Percentiles rank a stretch among this genome's conserved stretches.
Evolutionary conservation across 2,888 invertebrate species (phyloP).

Genomic region (Bruchidius siliquastri): DNA sequence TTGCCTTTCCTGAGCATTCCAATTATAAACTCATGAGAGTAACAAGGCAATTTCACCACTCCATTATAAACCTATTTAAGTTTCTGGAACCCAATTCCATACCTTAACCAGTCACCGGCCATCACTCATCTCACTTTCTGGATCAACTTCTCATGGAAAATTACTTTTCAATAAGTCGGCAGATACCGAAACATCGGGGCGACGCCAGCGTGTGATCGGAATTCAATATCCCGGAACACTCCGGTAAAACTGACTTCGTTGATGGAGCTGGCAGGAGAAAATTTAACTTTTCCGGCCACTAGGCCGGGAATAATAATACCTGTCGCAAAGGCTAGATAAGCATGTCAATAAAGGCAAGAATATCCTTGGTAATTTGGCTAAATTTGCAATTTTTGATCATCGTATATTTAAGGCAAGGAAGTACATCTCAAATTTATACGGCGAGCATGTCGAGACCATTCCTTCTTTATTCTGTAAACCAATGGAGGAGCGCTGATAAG

Average conservation of each 20-base stretch:
- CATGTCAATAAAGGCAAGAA: neutral
- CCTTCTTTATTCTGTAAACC: too few relatives aligned
- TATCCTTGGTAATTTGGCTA: too few relatives aligned
- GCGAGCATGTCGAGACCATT: too few relatives aligned
- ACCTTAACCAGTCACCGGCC: neutral
- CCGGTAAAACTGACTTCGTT: neutral
- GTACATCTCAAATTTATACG: too few relatives aligned
- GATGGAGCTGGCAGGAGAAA: neutral
- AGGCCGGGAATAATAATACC: neutral
- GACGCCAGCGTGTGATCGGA: neutral
- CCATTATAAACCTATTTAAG: neutral
- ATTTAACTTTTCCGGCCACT: neutral
- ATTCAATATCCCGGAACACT: neutral
- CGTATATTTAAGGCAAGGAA: too few relatives aligned
- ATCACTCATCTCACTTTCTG: neutral
- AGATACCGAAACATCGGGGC: neutral
- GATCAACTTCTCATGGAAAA: neutral
- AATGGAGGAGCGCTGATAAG: too few relatives aligned
- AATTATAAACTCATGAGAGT: neutral
- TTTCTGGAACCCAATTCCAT: neutral
- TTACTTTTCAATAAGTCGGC: neutral
- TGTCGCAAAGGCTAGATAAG: neutral
- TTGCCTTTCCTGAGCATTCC: neutral
- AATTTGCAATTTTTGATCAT: too few relatives aligned
- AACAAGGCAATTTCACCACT: neutral